A percentile compares a stretch with the other conserved stretches of the same genome.
Conservation (phyloP, 2,888 invertebrate genomes). For the Gari tellinella region DNA sequence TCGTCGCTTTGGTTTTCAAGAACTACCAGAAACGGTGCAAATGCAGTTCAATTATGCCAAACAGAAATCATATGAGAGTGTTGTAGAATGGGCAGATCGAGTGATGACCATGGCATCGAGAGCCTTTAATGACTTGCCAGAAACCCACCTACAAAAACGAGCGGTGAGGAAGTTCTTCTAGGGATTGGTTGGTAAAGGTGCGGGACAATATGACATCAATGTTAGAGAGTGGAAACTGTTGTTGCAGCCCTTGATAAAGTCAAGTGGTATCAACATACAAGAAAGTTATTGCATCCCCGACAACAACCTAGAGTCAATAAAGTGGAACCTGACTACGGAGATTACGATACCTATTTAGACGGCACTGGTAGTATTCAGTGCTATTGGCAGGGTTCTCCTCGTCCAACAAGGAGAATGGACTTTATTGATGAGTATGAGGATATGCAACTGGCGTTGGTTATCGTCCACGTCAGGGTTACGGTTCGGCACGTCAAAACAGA, state of each 20-base stretch:
- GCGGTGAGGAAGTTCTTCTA: slow-evolving; percentile 12
- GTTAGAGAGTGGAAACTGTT: slow-evolving; percentile 11
- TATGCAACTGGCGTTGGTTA: too few relatives aligned
- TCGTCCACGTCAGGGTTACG: too few relatives aligned
- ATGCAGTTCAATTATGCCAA: slow-evolving; percentile 4
- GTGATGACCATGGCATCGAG: background rate
- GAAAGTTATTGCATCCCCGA: background rate
- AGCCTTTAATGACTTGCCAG: background rate
- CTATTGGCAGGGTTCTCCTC: too few relatives aligned
- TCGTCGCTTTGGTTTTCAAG: slow-evolving; percentile 5
- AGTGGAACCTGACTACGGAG: too few relatives aligned
- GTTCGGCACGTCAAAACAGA: too few relatives aligned
- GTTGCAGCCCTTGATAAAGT: slow-evolving; percentile 29
- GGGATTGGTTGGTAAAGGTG: slow-evolving; percentile 7
- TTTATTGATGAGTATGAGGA: background rate
- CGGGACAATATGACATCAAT: slow-evolving; percentile 9
- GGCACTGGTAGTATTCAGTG: too few relatives aligned
- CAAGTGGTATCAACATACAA: slow-evolving; percentile 10
- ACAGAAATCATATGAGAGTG: slow-evolving; percentile 4
- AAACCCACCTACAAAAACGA: slow-evolving; percentile 11
- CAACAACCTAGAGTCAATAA: background rate
- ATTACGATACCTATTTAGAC: too few relatives aligned
- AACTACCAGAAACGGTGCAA: slow-evolving; percentile 18
- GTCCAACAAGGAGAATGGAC: background rate
- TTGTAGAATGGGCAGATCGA: slow-evolving; percentile 20